A percentile compares a stretch with the other conserved stretches of the same genome.
These are phyloP conservation scores for Ichneumon xanthorius DNA, from an alignment of 2,888 invertebrate species.

Conservation along the genomic window DNA sequence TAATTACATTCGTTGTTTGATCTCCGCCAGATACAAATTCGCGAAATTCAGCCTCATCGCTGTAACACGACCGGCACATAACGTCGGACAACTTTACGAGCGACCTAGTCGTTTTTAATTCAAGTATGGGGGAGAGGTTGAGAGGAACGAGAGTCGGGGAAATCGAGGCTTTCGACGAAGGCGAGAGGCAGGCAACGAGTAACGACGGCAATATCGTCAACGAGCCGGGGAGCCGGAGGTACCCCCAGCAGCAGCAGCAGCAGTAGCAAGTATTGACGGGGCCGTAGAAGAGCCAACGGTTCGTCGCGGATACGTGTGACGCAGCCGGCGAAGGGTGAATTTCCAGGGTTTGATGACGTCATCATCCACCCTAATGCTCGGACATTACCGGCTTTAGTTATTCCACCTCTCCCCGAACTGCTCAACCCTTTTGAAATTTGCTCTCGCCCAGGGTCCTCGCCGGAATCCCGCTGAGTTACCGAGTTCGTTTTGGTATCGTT, in stretches of 20 bases:
- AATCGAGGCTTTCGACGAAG: constrained; percentile 16
- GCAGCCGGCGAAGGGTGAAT: constrained; percentile 71
- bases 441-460: constrained; percentile 27
- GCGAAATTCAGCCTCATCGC: neutral
- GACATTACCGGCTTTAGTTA: constrained; percentile 80
- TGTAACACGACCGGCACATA: constrained; percentile 4
- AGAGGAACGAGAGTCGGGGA: constrained; percentile 17
- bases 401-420: constrained; percentile 70
- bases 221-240: constrained; percentile 50
- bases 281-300: constrained; percentile 55
- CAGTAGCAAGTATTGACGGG: constrained; percentile 23
- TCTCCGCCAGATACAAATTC: neutral
- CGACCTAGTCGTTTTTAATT: constrained; percentile 71
- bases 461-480: too few species aligned
- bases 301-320: constrained; percentile 52
- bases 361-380: constrained; percentile 79
- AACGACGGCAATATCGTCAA: constrained; percentile 75
- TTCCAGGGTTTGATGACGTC: constrained; percentile 77
- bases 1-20: neutral
- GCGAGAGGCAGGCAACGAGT: constrained; percentile 53
- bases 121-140: constrained; percentile 30
- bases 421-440: constrained; percentile 65
- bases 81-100: constrained; percentile 64
- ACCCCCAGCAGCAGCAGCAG: constrained; percentile 18
- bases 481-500: too few species aligned